Percentiles rank a stretch among this genome's conserved stretches.
phyloP scores from a whole-genome alignment of 1,140 invertebrate species.

The Cephus cinctus region DNA sequence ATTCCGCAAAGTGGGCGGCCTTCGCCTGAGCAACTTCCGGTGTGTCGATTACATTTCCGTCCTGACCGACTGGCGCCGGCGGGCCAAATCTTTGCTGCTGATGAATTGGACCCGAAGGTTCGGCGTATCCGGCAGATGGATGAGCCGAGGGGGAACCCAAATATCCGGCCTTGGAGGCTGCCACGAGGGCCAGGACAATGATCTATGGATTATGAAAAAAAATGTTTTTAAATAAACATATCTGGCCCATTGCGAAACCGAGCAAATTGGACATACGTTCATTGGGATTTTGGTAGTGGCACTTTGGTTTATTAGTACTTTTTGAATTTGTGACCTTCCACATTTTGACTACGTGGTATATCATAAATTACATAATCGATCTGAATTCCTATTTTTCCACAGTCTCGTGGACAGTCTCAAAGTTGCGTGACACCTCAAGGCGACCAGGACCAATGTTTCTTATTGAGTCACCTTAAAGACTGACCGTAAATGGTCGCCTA shows the following conservation, averaged over 20 bases:
- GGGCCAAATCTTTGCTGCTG: conserved; percentile 39
- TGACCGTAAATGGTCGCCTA: no score
- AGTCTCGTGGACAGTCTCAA: no score
- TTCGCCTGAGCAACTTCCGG: conserved; percentile 57
- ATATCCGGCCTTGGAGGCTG: conserved; percentile 36
- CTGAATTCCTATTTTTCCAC: no score
- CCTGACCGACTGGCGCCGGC: conserved; percentile 60
- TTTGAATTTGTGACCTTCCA: no score
- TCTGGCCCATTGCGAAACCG: not conserved
- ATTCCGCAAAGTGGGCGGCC: conserved; percentile 54
- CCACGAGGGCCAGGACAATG: conserved; percentile 28
- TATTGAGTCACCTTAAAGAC: no score
- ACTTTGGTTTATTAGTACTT: no score
- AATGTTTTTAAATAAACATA: conserved; percentile 4
- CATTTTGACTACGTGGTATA: no score
- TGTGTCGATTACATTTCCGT: conserved; percentile 55
- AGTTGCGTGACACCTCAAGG: no score
- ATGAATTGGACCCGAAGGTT: conserved; percentile 13
- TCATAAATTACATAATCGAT: no score
- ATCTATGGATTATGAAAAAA: conserved; percentile 28
- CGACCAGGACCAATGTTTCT: no score
- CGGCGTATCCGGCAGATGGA: conserved; percentile 46
- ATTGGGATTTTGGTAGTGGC: not conserved
- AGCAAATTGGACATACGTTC: not conserved
- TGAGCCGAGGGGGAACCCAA: conserved; percentile 20